Evolutionary conservation across 1,140 invertebrate species (phyloP).

Genomic region (Lycorma delicatula): DNA sequence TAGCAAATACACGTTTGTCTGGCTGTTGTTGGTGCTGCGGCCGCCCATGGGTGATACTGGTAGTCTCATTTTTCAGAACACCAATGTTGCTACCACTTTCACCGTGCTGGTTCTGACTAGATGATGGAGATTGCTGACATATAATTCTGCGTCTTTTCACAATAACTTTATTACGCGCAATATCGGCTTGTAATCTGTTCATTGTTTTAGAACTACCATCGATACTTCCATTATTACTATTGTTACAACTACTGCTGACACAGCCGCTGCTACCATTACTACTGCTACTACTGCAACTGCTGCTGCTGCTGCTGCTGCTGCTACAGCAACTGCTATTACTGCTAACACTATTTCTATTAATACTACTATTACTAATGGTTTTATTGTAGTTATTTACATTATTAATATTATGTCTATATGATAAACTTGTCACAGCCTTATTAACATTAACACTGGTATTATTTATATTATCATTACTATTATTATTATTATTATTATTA

Average conservation of each 20-base stretch:
- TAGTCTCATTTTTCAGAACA: too few species aligned
- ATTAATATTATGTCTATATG: too few species aligned
- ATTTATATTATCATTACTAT: neutral
- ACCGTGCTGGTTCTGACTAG: too few species aligned
- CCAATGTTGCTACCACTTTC: too few species aligned
- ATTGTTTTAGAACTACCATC: slow-evolving; percentile 40
- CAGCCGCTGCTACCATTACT: neutral
- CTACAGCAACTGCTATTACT: neutral
- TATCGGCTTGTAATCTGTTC: slow-evolving; percentile 43
- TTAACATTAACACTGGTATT: slow-evolving; percentile 22
- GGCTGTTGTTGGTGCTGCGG: neutral
- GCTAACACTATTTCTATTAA: too few species aligned
- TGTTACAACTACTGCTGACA: neutral
- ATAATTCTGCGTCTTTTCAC: slow-evolving; percentile 39
- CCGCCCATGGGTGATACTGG: neutral
- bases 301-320: neutral
- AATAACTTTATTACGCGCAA: slow-evolving; percentile 43
- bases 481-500: neutral
- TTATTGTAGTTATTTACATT: too few species aligned
- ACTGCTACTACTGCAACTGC: neutral
- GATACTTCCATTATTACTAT: neutral
- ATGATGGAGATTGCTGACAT: too few species aligned
- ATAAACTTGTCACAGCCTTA: too few species aligned
- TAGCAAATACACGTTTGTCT: slow-evolving; percentile 7
- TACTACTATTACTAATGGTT: too few species aligned